Evolutionary conservation across 2,113 vertebrate genomes (phyloP).

Genomic region (Sinosuthora webbiana): DNA sequence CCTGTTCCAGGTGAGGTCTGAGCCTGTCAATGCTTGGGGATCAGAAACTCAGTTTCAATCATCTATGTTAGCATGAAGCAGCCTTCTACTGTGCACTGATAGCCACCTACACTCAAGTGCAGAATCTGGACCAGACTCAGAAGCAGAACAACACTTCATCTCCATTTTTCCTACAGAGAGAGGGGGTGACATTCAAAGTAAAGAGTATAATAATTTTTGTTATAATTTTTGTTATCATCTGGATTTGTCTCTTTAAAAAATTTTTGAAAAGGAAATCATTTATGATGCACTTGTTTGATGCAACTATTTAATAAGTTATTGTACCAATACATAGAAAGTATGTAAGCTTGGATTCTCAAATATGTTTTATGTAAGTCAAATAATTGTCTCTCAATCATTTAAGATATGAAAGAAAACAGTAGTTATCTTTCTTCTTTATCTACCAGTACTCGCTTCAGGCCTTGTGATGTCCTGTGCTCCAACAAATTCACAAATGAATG

Average conservation of each 20-base stretch:
- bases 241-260: not conserved
- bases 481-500: not conserved
- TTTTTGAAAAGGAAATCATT: not conserved
- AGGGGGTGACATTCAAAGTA: not conserved
- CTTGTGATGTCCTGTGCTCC: not conserved
- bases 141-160: not conserved
- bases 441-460: not conserved
- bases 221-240: not conserved
- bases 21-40: rapidly evolving
- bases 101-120: not conserved
- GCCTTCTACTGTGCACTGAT: too few relatives aligned
- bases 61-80: not conserved
- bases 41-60: not conserved
- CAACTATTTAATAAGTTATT: not conserved
- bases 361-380: not conserved
- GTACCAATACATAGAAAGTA: not conserved
- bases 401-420: not conserved
- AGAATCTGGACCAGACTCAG: not conserved
- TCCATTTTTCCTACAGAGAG: not conserved
- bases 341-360: not conserved
- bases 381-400: not conserved
- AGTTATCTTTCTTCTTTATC: not conserved
- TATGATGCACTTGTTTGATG: not conserved
- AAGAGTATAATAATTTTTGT: not conserved
- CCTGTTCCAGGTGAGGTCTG: not conserved